Evolutionary conservation across 92 coral and sea anemone genomes (phyloP).

Genomic region (Phenganax marumi): DNA sequence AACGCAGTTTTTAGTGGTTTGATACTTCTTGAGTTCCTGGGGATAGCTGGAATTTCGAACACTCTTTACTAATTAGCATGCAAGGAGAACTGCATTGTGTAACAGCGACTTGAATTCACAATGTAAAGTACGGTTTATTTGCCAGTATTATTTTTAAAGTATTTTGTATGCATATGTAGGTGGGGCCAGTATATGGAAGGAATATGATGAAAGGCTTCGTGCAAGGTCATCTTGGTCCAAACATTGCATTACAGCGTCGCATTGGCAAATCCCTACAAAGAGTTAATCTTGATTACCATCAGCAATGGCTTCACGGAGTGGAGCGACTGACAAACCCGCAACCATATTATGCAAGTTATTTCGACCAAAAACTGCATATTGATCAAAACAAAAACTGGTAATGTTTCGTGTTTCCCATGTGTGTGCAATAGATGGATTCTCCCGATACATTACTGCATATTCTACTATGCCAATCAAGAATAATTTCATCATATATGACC

Average conservation of each 20-base stretch:
- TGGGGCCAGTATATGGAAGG: slow-evolving; percentile 59
- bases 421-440: slow-evolving; percentile 56
- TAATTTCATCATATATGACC: slow-evolving; percentile 39
- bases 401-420: slow-evolving; percentile 57
- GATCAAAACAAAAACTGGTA: slow-evolving; percentile 41
- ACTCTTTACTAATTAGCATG: too few relatives aligned
- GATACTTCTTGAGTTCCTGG: too few relatives aligned
- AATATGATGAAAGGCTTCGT: slow-evolving; percentile 57
- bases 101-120: too few relatives aligned
- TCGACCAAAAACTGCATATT: slow-evolving; percentile 46
- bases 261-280: slow-evolving; percentile 44
- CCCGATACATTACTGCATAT: slow-evolving; percentile 44
- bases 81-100: too few relatives aligned
- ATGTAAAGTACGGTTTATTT: too few relatives aligned
- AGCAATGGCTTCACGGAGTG: slow-evolving; percentile 11
- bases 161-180: slow-evolving; percentile 14
- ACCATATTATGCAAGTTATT: slow-evolving; percentile 49
- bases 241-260: slow-evolving; percentile 43
- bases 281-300: slow-evolving; percentile 24
- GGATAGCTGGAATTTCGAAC: too few relatives aligned
- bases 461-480: slow-evolving; percentile 55
- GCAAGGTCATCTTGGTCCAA: slow-evolving; percentile 28
- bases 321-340: slow-evolving; percentile 50
- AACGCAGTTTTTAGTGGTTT: too few relatives aligned
- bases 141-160: too few relatives aligned